Evolutionary conservation across 1,140 invertebrate species (phyloP).

Genomic region (Heliconius nattereri): DNA sequence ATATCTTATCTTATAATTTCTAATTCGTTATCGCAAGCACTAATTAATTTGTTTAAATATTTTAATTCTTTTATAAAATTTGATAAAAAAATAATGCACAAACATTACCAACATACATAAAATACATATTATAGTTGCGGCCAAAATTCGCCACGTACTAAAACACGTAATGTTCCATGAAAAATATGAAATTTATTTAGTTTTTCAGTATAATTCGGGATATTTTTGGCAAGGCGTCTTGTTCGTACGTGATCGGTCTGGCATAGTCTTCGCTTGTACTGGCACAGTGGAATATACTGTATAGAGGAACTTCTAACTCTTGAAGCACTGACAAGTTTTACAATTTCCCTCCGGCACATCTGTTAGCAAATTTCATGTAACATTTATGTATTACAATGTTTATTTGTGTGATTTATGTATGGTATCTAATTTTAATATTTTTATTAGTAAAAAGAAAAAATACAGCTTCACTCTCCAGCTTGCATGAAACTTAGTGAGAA

Average conservation of each 20-base stretch:
- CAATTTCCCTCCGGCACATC: neutral
- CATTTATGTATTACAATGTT: neutral
- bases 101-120: neutral
- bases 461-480: too few relatives aligned
- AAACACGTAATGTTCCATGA: neutral
- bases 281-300: neutral
- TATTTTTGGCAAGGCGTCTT: constrained; percentile 19
- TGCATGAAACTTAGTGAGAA: too few relatives aligned
- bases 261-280: neutral
- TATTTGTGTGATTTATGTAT: neutral
- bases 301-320: neutral
- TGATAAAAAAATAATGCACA: neutral
- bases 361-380: neutral
- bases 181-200: constrained; percentile 15
- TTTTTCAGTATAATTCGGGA: constrained; percentile 23
- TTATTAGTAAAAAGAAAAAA: too few relatives aligned
- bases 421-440: too few relatives aligned
- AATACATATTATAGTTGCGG: neutral
- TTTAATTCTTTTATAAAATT: too few relatives aligned
- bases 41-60: neutral
- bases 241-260: constrained; percentile 15
- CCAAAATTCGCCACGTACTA: constrained; percentile 4
- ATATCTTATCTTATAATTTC: too few relatives aligned
- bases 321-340: neutral
- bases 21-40: too few relatives aligned